Conservation (phyloP, 2,797 vertebrate species). For the Chloroceryle inda region DNA sequence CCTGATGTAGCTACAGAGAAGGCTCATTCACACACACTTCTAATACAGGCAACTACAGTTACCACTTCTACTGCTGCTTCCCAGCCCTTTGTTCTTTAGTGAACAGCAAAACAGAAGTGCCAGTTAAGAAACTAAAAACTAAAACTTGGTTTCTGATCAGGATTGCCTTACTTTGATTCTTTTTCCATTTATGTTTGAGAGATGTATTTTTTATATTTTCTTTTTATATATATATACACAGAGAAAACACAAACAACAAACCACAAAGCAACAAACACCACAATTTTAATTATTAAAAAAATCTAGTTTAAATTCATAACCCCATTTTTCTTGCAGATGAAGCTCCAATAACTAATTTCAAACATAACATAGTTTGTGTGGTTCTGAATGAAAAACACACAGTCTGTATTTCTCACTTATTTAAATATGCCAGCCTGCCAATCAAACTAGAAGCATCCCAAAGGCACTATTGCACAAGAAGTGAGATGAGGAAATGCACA, state of each 20-base stretch:
- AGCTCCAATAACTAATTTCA: neutral
- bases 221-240: too few species aligned
- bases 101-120: neutral
- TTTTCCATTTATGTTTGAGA: neutral
- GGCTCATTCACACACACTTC: neutral
- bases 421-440: conserved; percentile 15
- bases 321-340: neutral
- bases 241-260: too few species aligned
- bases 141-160: neutral
- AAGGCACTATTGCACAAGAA: neutral
- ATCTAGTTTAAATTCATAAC: neutral
- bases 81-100: neutral
- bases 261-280: neutral
- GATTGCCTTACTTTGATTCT: neutral
- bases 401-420: neutral
- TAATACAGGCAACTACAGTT: neutral
- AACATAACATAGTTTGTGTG: neutral
- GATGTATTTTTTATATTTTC: neutral
- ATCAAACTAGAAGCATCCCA: conserved; percentile 18
- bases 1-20: neutral
- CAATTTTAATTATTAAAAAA: neutral
- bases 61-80: neutral
- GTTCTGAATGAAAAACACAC: neutral
- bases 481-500: neutral
- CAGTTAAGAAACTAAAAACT: neutral